Percentiles rank a stretch among this genome's conserved stretches.
These are phyloP conservation scores for Ylistrum balloti DNA, from an alignment of 1,140 invertebrate genomes.

Conservation along the genomic window DNA sequence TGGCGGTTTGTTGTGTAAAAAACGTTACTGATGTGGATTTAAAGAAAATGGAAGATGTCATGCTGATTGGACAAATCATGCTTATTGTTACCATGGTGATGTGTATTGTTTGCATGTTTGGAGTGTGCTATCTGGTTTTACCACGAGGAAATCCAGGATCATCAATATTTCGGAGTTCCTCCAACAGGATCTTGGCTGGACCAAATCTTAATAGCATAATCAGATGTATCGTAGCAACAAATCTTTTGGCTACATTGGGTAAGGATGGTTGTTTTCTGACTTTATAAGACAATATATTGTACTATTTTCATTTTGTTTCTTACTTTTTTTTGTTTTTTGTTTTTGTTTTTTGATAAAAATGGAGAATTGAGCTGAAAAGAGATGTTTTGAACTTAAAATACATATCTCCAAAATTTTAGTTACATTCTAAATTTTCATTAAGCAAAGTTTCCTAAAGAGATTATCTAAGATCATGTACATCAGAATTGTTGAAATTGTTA, in stretches of 20 bases:
- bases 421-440: no score
- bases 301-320: no score
- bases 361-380: no score
- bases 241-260: slow-evolving; percentile 59
- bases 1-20: slow-evolving; percentile 53
- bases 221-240: slow-evolving; percentile 49
- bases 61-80: slow-evolving; percentile 48
- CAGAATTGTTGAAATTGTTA: no score
- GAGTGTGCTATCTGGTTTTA: slow-evolving; percentile 56
- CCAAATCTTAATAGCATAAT: slow-evolving; percentile 60
- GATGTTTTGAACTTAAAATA: no score
- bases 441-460: no score
- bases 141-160: slow-evolving; percentile 52
- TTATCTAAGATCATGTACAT: no score
- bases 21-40: slow-evolving; percentile 32
- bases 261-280: not conserved
- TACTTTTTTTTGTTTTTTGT: no score
- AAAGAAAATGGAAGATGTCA: not conserved
- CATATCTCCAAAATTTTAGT: no score
- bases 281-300: no score
- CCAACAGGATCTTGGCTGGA: slow-evolving; percentile 55
- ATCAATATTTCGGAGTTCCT: slow-evolving; percentile 53
- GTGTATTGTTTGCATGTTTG: slow-evolving; percentile 53
- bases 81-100: slow-evolving; percentile 56
- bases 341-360: no score